A percentile compares a stretch with the other conserved stretches of the same genome.
These are phyloP conservation scores for Sitta carolinensis DNA, from an alignment of 2,797 vertebrate species.

Conservation along the genomic window DNA sequence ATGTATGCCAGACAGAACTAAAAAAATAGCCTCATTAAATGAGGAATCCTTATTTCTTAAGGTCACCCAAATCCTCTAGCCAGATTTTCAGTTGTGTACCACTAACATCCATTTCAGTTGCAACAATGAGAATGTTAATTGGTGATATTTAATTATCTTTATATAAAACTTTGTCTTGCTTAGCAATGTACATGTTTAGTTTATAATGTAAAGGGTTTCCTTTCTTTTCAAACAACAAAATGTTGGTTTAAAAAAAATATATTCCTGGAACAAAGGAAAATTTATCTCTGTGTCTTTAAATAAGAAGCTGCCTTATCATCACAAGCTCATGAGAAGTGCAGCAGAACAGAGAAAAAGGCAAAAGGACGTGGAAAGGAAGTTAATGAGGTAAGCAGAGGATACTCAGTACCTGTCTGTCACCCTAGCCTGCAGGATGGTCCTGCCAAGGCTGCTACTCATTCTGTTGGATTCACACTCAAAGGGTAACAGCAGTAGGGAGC, in stretches of 20 bases:
- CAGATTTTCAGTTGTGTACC: background rate
- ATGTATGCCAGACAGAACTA: background rate
- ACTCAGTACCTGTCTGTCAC: background rate
- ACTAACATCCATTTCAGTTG: background rate
- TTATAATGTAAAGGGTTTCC: background rate
- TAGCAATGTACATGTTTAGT: background rate
- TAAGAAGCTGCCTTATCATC: background rate
- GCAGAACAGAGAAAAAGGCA: background rate
- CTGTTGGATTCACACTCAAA: background rate
- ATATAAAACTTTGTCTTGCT: background rate
- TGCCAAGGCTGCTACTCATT: background rate
- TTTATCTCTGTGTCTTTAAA: background rate
- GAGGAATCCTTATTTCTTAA: background rate
- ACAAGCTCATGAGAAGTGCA: background rate
- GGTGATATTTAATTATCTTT: background rate
- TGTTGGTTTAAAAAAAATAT: background rate
- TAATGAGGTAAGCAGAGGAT: background rate
- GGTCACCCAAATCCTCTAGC: background rate
- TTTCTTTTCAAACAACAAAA: background rate
- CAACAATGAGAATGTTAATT: background rate
- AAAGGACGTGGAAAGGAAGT: background rate
- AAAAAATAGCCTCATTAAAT: background rate
- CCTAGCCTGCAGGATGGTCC: background rate
- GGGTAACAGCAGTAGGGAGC: background rate
- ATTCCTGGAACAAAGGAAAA: background rate